Base-by-base conservation (phyloP, 2,888 invertebrate species). In the Drosophila kambysellisi region DNA sequence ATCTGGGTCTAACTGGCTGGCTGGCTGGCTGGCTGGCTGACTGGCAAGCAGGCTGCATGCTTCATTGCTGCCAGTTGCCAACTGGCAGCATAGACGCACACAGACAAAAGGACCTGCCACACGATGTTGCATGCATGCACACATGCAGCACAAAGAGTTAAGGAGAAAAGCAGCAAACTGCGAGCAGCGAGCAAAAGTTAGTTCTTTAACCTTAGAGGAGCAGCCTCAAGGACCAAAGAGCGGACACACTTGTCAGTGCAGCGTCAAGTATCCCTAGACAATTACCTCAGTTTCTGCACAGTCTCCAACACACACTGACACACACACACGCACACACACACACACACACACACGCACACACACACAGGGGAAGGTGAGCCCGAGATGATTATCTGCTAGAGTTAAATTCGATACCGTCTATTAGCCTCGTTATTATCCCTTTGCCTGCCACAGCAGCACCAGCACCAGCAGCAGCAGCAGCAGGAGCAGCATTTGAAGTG, bases 401-500 rank as follows among this genome's bases (percentile, higher is more conserved):
- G 91, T 90, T 90, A 82, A 91, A 91, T 91, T 91, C 84, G 92
- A 91, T 91, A 91, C 91, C 91, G 83, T 91, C 92, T 92, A 91
- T 91, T 92, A 92, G 91, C 92, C 86, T 86, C 84, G 88, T 87
- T 89, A 83, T 91, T 91, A 91, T 91, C 91, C 84, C 83, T 82
- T 82, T 39, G 54, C 54, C 53, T 15, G 39, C 41, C 41, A 30
- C 39, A 20, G 12, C 56, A 57, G 70, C 80, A 56, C 29, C 29
- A 46, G 43, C 41, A 33, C 11, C 52, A 25, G 35, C 35, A 25
- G 1, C 35, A 54, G 70, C 78, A 53, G 1, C 35, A 54, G 70
- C 78, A 53, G 70, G 77, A 53, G 53, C 25, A 65, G 62, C 78
- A 87, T 92, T 90, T 92, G 91, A 92, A 90, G 91, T 91, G 82